Conservation (phyloP, 2,888 invertebrate species). For the Blera fallax region DNA sequence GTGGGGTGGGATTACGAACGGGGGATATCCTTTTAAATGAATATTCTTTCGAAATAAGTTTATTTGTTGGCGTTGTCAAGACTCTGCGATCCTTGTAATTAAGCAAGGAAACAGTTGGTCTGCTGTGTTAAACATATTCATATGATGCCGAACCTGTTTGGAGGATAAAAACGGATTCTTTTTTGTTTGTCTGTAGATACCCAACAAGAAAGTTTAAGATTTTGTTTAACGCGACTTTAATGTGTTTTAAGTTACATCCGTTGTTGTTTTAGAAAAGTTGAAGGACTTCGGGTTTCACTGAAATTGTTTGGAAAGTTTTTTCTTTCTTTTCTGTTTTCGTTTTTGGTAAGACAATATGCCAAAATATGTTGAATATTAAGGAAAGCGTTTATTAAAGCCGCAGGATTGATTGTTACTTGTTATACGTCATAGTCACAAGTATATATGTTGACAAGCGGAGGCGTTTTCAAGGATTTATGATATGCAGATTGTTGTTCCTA, state of each 20-base stretch:
- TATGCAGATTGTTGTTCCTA: no score
- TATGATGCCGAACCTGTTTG: background rate
- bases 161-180: background rate
- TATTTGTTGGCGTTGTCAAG: conserved; percentile 3
- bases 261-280: background rate
- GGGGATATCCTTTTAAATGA: conserved; percentile 15
- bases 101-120: conserved; percentile 2
- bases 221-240: conserved; percentile 11
- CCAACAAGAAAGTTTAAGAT: background rate
- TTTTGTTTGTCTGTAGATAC: background rate
- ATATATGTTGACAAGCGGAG: background rate
- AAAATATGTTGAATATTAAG: background rate
- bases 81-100: conserved; percentile 2
- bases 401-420: background rate
- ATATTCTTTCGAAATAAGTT: background rate
- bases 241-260: conserved; percentile 4
- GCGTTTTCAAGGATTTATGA: no score
- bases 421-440: background rate
- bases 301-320: background rate
- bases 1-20: background rate
- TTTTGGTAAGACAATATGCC: background rate
- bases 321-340: background rate
- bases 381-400: background rate
- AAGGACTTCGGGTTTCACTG: background rate
- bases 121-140: background rate